Evolutionary conservation across 1,140 invertebrate species (phyloP), one percentile per base, ranked within the genome.

Genomic region (Leptinotarsa undecemlineata): DNA sequence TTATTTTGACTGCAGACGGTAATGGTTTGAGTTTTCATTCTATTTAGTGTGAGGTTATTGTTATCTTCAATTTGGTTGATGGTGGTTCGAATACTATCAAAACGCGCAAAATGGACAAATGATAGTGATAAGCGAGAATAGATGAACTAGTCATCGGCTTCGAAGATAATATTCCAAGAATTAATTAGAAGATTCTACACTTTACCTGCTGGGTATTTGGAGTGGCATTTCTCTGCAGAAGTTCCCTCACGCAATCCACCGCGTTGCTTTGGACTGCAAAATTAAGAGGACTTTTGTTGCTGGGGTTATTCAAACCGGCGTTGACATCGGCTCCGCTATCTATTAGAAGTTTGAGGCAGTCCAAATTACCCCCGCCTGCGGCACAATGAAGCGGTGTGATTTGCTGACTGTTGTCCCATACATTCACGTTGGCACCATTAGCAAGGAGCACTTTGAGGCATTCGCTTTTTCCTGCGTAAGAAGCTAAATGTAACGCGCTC

Each of bases 301-400:
- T 84, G 66, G 8, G 87, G 87, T 19, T 90, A 88, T 47, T 87
- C 87, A 8, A 94, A 86, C 92, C 93, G 8, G 91, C 91, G 77
- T 94, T 92, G 3, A 93, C 89, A 75, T 93, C 90, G 6, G 91
- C 92, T 4, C 91, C 91, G 47, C 88, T 86, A 71, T 88, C 87
- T 47, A 94, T 80, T 11, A 95, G 83, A 48, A 88, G 81, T 83
- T 90, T 85, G 2, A 93, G 84, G 67, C 88, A 89, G 23, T 82
- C 79, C 5, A 90, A 74, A 77, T 89, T 88, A 63, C 89, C 90
- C 13, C 88, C 88, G 74, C 90, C 91, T 1, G 93, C 92, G 4
- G 93, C 93, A 79, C 92, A 93, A 81, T 94, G 92, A 21, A 95
- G 84, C 1, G 94, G 91, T 4, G 93, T 94, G 4, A 90, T 90